Evolutionary conservation across 1,140 invertebrate genomes (phyloP).

Genomic region (Drosophila subpulchrella): DNA sequence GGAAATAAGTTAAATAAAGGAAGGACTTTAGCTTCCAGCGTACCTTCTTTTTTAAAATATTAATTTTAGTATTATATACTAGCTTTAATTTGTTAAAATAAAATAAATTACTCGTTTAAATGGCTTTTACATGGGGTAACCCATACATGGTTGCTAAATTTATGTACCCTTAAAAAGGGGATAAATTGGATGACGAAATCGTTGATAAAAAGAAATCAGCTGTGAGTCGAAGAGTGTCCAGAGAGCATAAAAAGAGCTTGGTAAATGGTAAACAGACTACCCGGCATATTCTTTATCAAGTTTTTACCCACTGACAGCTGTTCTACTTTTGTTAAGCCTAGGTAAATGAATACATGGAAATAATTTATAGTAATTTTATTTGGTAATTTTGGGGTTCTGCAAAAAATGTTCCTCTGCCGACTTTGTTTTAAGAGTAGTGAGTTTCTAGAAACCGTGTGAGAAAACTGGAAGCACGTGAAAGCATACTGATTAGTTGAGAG

Average conservation of each 20-base stretch:
- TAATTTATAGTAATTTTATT: background rate
- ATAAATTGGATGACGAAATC: constrained; percentile 29
- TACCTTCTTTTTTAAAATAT: no score
- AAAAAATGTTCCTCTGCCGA: background rate
- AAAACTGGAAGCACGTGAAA: constrained; percentile 23
- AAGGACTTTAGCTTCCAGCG: no score
- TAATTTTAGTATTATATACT: no score
- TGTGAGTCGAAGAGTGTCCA: constrained; percentile 5
- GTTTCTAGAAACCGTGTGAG: constrained; percentile 33
- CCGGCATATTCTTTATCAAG: background rate
- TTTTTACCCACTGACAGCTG: background rate
- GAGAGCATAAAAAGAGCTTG: background rate
- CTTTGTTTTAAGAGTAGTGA: background rate
- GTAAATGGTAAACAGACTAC: constrained; percentile 3
- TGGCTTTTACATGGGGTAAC: no score
- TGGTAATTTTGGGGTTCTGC: no score
- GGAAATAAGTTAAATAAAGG: no score
- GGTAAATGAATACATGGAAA: background rate
- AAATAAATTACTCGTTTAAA: no score
- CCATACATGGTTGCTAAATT: background rate
- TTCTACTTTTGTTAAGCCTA: background rate
- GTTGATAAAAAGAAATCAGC: constrained; percentile 19
- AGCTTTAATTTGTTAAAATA: no score
- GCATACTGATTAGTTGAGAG: background rate
- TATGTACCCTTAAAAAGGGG: background rate